Base-by-base conservation (phyloP, 2,797 vertebrate species). In the Propithecus perrieri region DNA sequence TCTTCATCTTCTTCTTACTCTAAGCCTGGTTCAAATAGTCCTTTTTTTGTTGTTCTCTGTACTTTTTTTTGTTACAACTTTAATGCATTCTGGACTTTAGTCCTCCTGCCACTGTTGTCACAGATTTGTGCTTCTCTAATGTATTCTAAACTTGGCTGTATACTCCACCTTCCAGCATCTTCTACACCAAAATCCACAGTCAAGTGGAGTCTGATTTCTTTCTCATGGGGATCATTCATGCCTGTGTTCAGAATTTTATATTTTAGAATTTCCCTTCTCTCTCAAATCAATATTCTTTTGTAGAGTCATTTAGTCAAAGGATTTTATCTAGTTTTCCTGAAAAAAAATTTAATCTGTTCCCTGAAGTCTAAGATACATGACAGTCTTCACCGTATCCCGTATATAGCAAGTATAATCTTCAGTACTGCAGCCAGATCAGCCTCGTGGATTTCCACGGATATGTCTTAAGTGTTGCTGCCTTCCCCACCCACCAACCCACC, bases 251-350 rank as follows among this genome's bases (percentile, higher is more conserved):
- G 65, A 81, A 48, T 72, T 71, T 85, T 41, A 59, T 76, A 50
- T n/a, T 76, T 71, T 85, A 96, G 46, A 93, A 69, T 1, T 75
- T 55, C 5, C 8, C 20, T 89, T 87, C 50, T 74, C 76, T 96
- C 53, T 96, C 74, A 90, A 92, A 93, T 85, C 72, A 93, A 81
- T 90, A 87, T 65, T 85, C 26, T 76, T 35, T 94, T 75, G 86
- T 41, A n/a, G 43, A 43, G 26, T 41, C 15, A 41, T 71, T 24
- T 28, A 46, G 59, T 76, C 38, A 71, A 87, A 89, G 20, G 12
- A 28, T 48, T 89, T 67, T 57, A 89, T 78, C 48, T 91, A 28
- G 85, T 74, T 67, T 93, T 95, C 55, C 53, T 75, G 59, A 41
- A 43, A 41, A 46, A 78, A 65, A 88, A 50, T 1, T 2, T 43